Evolutionary conservation across 1,140 invertebrate genomes (phyloP), one percentile per base, ranked within the genome.

Genomic region (Solen grandis): DNA sequence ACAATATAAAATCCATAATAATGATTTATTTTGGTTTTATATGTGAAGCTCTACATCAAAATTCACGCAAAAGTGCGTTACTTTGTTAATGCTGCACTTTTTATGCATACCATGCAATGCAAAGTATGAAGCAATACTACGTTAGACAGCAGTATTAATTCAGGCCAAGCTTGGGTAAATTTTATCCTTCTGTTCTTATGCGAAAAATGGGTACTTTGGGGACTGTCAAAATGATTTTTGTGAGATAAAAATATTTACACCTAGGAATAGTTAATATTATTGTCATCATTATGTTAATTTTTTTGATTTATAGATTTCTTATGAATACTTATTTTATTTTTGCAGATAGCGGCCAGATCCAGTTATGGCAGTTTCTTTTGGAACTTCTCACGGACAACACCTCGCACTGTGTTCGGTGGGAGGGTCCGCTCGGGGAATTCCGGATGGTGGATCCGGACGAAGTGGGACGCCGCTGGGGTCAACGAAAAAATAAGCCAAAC

Each of bases 391-490:
- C 98, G 54, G 97, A 99, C 93, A 98, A 98, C 92, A 66, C 63
- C 10, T 95, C 95, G 70, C 99, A 97, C 19, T 99, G 98, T 91
- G 99, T 99, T 88, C 97, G 96, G 60, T 99, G 98, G 98, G 99
- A 97, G 16, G 97, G 97, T 38, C 97, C 98, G 89, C 97, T 97
- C 36, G 99, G 97, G 96, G 98, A 99, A 92, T 99, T 99, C 93
- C 98, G 99, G 90, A 94, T 99, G 55, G 97, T 97, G 10, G 98
- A 99, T 92, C 98, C 98, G 0, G 97, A 99, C 93, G 97, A 99
- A 93, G 97, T 99, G 60, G 97, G 97, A 1, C 94, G 97, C 80
- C 95, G 97, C 68, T 99, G 97, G 97, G 98, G 98, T 16, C 96
- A 98, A 66, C 94, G 98, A 22, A 99, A 99, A 91, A 99, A 99